These are phyloP conservation scores for Lamprologus callipterus DNA, from an alignment of 2,113 vertebrate species.

Conservation along the genomic window DNA sequence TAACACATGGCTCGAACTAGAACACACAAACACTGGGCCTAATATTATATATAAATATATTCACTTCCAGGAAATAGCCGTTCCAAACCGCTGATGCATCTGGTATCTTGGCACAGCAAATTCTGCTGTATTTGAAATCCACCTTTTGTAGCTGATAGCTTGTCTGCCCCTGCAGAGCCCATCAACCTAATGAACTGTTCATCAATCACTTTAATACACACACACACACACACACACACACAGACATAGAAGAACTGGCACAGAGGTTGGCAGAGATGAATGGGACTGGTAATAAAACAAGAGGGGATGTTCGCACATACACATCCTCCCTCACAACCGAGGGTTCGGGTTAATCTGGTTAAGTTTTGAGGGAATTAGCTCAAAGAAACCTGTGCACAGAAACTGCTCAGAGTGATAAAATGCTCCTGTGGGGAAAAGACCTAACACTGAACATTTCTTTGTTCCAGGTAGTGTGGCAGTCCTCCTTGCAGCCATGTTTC, in stretches of 20 bases:
- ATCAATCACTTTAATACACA: slow-evolving; percentile 48
- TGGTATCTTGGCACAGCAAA: neutral
- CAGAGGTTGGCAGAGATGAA: slow-evolving; percentile 40
- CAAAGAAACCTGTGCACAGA: neutral
- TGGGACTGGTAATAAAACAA: slow-evolving; percentile 27
- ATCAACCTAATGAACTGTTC: slow-evolving; percentile 59
- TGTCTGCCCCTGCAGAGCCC: slow-evolving; percentile 17
- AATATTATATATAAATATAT: neutral
- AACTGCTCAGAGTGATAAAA: neutral
- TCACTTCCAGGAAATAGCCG: neutral
- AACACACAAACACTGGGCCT: neutral
- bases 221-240: neutral
- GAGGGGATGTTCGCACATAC: neutral
- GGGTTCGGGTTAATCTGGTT: neutral
- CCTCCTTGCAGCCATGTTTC: neutral
- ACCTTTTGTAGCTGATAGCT: slow-evolving; percentile 8
- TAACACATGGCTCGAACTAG: neutral
- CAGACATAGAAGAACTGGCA: neutral
- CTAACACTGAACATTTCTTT: neutral
- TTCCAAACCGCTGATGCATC: neutral
- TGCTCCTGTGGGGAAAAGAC: neutral
- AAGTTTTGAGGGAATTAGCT: neutral
- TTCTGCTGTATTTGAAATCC: slow-evolving; percentile 12
- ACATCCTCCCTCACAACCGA: neutral
- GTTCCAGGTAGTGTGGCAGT: neutral